A percentile compares a stretch with the other conserved stretches of the same genome.
Conservation (phyloP, 2,888 invertebrate species). For the Pardosa pseudoannulata region DNA sequence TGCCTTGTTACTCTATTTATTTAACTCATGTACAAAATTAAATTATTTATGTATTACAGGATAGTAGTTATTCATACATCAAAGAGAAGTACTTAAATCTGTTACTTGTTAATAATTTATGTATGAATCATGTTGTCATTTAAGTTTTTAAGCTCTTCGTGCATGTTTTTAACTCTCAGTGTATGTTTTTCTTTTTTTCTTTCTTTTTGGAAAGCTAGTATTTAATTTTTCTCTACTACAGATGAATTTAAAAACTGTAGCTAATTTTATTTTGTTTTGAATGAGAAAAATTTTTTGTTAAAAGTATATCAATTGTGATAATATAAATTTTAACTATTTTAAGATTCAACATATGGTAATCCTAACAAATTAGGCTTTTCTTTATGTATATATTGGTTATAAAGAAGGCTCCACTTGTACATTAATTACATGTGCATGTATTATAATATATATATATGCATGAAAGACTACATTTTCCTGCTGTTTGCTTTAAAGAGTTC, state of each 20-base stretch:
- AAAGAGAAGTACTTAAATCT: neutral
- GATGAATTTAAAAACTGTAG: slow-evolving; percentile 1
- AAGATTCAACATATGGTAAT: neutral
- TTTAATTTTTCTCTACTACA: neutral
- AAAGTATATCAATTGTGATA: neutral
- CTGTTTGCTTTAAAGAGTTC: neutral
- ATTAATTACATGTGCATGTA: neutral
- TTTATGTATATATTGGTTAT: neutral
- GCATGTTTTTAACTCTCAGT: neutral
- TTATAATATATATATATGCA: slow-evolving; percentile 13
- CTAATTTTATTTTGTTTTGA: neutral
- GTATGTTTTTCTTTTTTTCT: neutral
- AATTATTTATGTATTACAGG: slow-evolving; percentile 21
- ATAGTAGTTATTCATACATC: neutral
- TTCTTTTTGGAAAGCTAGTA: neutral
- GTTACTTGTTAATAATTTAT: neutral
- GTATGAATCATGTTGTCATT: neutral
- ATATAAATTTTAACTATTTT: slow-evolving; percentile 1
- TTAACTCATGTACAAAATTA: slow-evolving; percentile 34
- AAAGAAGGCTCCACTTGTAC: slow-evolving; percentile 1
- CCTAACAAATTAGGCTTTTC: slow-evolving; percentile 1
- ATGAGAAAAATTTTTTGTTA: slow-evolving; percentile 1
- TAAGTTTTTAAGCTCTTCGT: slow-evolving; percentile 4
- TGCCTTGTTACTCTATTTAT: slow-evolving; percentile 41
- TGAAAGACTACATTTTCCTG: neutral